These are phyloP conservation scores for Coptodon bakossiorum DNA, from an alignment of 2,113 vertebrate genomes.

Conservation along the genomic window DNA sequence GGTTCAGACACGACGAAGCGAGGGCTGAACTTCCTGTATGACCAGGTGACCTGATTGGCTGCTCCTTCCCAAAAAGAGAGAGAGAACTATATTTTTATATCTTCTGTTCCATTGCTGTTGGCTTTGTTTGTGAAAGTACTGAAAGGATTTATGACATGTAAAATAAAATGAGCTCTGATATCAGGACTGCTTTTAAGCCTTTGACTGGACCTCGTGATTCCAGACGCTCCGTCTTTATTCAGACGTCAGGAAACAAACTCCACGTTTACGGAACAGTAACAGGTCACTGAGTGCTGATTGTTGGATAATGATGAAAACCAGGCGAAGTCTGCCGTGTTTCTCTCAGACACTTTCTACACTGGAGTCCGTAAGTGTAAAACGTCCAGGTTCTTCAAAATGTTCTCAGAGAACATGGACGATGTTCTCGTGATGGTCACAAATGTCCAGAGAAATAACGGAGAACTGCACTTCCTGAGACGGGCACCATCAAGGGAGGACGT, in stretches of 20 bases:
- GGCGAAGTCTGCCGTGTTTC: neutral
- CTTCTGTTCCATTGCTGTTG: neutral
- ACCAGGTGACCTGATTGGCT: neutral
- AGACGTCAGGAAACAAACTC: neutral
- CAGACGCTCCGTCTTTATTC: neutral
- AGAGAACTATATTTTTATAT: slow-evolving; percentile 42
- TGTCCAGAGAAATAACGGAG: neutral
- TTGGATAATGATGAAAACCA: rapidly evolving
- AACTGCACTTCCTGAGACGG: neutral
- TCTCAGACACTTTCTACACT: neutral
- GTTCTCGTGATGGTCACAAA: neutral
- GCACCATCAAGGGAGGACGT: neutral
- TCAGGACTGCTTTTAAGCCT: neutral
- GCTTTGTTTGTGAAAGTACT: neutral
- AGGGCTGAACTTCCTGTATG: neutral
- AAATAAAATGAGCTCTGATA: slow-evolving; percentile 6
- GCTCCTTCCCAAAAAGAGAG: neutral
- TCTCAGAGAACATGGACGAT: neutral
- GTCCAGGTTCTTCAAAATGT: neutral
- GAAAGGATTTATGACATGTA: neutral
- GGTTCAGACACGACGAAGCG: neutral
- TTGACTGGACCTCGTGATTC: neutral
- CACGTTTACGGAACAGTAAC: rapidly evolving
- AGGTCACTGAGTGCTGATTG: rapidly evolving
- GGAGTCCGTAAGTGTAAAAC: rapidly evolving